Evolutionary conservation across 92 coral and sea anemone genomes (phyloP), one percentile per base, ranked within the genome.

Genomic region (Umimayanthus chanpuru): DNA sequence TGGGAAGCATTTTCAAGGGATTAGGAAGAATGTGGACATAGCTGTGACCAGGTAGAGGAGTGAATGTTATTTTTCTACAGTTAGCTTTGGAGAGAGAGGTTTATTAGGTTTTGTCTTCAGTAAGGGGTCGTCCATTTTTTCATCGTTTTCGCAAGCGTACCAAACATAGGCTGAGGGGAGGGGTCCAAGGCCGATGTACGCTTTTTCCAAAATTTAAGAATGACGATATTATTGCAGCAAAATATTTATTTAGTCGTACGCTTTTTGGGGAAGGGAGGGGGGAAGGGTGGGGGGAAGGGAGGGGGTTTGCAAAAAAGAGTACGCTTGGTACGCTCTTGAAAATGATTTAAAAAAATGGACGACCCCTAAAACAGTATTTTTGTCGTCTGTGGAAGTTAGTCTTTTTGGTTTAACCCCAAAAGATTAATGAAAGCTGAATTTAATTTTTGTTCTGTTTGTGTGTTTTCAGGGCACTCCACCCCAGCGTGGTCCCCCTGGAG

Each of bases 391-490:
- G 12, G 58, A 53, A 1, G 20, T 11, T 12, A 53, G 18, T 53
- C 58, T 11, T 53, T 18, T 53, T 12, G 58, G 23, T 56, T 56
- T 3, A 56, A 15, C 18, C 11, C 14, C 65, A 23, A 61, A 61
- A 55, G 7, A 20, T 61, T 61, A 18, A 4, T 61, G 18, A 47
- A 53, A 53, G 18, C 2, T 73, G 20, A 73, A 40, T 29, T 23
- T 23, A 73, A 32, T 9, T 40, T 9, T 6, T 30, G 2, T 11
- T 30, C 32, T 29, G 18, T 29, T 73, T 29, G 18, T 29, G 77
- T 32, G 8, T 32, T 73, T 74, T 50, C 85, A 94, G 98, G 94
- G 96, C 72, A 91, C 94, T 66, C 95, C 95, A 36, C 78, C 93
- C 16, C 94, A 92, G 68, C 92, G 98, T 21, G 85, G 94, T 11